phyloP scores from a whole-genome alignment of 2,797 vertebrate genomes.

The Hoplostethus atlanticus region DNA sequence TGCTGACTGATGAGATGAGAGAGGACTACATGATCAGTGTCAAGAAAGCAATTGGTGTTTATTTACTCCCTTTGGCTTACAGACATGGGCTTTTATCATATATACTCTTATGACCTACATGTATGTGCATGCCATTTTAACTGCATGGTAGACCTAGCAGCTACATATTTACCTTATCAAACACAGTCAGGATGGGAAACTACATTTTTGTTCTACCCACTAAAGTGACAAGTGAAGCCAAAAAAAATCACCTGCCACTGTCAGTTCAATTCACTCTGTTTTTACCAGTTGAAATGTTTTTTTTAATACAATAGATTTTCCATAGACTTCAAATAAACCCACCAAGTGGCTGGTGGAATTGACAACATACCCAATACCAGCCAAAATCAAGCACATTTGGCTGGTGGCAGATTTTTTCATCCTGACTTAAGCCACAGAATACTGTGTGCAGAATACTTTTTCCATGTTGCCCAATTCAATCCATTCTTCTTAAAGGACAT shows the following conservation, averaged over 20 bases:
- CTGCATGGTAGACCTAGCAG: too few relatives aligned
- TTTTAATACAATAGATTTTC: too few relatives aligned
- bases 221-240: neutral
- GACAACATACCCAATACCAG: too few relatives aligned
- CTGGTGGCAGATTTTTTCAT: too few relatives aligned
- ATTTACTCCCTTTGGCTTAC: neutral
- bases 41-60: constrained; percentile 88
- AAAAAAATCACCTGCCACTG: neutral
- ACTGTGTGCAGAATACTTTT: too few relatives aligned
- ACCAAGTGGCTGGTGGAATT: too few relatives aligned
- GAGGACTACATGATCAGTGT: constrained; percentile 88
- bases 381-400: too few relatives aligned
- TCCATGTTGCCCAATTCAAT: neutral
- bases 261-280: neutral
- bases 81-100: neutral
- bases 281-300: neutral
- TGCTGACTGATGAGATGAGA: constrained; percentile 87
- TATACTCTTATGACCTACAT: neutral
- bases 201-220: neutral
- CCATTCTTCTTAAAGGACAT: neutral
- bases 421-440: too few relatives aligned
- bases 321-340: too few relatives aligned
- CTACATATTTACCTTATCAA: neutral
- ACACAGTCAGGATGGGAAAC: neutral
- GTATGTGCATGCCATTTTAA: too few relatives aligned